Conservation (phyloP, 1,140 invertebrate genomes). For the Harlomillsia oculata region DNA sequence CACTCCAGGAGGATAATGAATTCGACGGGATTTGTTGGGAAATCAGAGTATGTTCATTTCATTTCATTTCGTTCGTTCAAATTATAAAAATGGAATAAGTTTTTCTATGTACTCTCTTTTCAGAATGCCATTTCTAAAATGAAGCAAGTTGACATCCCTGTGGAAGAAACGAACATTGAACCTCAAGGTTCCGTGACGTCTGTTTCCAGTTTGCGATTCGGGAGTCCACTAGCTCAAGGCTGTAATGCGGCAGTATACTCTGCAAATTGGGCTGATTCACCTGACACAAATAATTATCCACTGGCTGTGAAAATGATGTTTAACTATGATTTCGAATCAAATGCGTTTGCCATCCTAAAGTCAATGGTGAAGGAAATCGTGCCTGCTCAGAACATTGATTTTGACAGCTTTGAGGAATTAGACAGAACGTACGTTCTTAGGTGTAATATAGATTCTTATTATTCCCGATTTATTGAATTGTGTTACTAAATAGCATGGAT, state of each 20-base stretch:
- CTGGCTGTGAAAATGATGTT: slow-evolving; percentile 86
- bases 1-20: slow-evolving; percentile 69
- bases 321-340: slow-evolving; percentile 78
- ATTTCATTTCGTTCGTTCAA: too few relatives aligned
- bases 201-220: slow-evolving; percentile 16
- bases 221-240: slow-evolving; percentile 56
- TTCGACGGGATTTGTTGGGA: slow-evolving; percentile 67
- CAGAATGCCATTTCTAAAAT: not conserved
- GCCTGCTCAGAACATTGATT: slow-evolving; percentile 51
- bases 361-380: slow-evolving; percentile 73
- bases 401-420: slow-evolving; percentile 49
- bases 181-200: not conserved
- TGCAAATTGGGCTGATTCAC: slow-evolving; percentile 45
- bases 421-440: slow-evolving; percentile 42
- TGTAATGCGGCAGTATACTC: slow-evolving; percentile 72
- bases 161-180: not conserved
- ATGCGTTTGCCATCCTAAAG: slow-evolving; percentile 61
- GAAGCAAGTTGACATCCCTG: not conserved
- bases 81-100: too few relatives aligned
- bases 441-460: slow-evolving; percentile 12
- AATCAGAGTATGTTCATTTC: slow-evolving; percentile 56
- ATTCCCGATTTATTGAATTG: not conserved
- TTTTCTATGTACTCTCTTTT: too few relatives aligned
- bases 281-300: slow-evolving; percentile 44
- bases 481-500: too few relatives aligned